Evolutionary conservation across 2,797 vertebrate genomes (phyloP).

Genomic region (Anisognathus igniventris): DNA sequence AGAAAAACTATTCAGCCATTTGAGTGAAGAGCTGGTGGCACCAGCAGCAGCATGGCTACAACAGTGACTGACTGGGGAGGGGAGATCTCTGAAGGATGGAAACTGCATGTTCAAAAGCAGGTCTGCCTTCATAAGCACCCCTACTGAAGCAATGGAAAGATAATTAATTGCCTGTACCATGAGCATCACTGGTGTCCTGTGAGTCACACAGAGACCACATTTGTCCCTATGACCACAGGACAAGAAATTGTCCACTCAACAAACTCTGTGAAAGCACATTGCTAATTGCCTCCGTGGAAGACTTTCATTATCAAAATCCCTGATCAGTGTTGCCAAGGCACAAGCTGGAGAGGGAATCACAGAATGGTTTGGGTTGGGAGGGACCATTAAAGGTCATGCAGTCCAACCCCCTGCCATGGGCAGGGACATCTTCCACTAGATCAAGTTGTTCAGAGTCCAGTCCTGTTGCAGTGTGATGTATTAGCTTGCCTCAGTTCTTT

Average conservation of each 20-base stretch:
- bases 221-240: rapidly evolving
- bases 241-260: background rate
- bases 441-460: background rate
- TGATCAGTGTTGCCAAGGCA: background rate
- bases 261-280: background rate
- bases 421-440: background rate
- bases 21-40: rapidly evolving
- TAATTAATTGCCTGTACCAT: rapidly evolving
- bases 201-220: rapidly evolving
- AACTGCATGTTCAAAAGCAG: rapidly evolving
- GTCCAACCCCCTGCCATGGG: background rate
- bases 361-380: background rate
- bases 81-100: background rate
- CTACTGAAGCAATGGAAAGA: background rate
- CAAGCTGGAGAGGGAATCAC: background rate
- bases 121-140: rapidly evolving
- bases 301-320: background rate
- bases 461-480: too few relatives aligned
- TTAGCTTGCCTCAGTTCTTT: too few relatives aligned
- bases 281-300: background rate
- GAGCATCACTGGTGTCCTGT: rapidly evolving
- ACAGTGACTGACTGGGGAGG: background rate
- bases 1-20: background rate
- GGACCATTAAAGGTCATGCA: background rate
- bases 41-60: background rate